Conservation (phyloP, 2,113 vertebrate species). For the Sylvicapra grimmia region DNA sequence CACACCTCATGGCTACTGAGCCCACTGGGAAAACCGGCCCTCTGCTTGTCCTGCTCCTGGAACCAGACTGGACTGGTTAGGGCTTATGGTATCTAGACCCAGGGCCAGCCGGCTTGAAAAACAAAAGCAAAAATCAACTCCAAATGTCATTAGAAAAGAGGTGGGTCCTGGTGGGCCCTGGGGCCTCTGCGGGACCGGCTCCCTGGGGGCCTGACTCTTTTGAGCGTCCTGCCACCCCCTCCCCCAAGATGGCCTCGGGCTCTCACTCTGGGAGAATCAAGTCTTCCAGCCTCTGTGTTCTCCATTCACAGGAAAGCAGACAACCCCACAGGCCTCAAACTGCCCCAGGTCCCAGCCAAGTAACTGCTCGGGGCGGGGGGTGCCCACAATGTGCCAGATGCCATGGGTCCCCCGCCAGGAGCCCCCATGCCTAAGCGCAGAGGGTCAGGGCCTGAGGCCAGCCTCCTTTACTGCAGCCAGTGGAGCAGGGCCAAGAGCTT, state of each 20-base stretch:
- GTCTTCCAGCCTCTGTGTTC: background rate
- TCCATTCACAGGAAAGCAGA: background rate
- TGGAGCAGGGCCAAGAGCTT: background rate
- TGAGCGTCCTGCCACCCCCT: background rate
- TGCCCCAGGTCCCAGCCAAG: background rate
- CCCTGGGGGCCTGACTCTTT: no score
- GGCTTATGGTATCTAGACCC: background rate
- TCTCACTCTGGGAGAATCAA: background rate
- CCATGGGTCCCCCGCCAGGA: background rate
- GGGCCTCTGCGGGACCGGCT: background rate
- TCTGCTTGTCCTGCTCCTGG: background rate
- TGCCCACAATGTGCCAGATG: no score
- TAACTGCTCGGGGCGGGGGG: background rate
- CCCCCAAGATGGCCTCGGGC: accelerated
- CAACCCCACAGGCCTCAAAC: background rate
- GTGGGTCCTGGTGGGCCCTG: background rate
- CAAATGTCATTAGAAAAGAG: background rate
- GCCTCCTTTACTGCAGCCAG: background rate
- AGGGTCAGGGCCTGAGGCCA: background rate
- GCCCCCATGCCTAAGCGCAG: background rate
- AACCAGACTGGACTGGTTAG: background rate
- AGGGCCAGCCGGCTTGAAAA: background rate
- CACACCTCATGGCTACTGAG: background rate
- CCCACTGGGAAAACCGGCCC: background rate
- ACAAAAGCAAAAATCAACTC: background rate